Conservation (phyloP, 2,797 vertebrate species). For the Oreochromis grahami region DNA sequence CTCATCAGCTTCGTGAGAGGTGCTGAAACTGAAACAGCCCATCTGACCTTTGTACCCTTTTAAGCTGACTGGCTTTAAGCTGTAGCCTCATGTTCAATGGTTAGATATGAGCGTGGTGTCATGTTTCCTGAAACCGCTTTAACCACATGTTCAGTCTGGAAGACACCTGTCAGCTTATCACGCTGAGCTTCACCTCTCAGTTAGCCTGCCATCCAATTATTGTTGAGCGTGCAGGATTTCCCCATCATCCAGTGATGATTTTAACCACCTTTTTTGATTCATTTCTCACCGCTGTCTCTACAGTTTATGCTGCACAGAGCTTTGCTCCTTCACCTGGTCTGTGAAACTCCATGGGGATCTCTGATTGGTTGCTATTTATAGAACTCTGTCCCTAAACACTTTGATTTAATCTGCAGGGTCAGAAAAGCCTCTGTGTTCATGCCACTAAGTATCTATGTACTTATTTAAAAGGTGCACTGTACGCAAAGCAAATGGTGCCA, state of each 20-base stretch:
- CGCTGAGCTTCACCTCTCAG: background rate
- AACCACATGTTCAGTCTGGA: background rate
- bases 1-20: background rate
- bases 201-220: background rate
- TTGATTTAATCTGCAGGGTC: background rate
- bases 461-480: background rate
- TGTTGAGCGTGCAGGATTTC: background rate
- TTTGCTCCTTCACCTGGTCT: background rate
- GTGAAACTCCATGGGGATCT: background rate
- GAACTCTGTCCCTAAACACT: background rate
- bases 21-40: background rate
- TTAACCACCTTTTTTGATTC: background rate
- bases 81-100: background rate
- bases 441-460: background rate
- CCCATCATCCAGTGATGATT: background rate
- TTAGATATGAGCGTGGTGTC: background rate
- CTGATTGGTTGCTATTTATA: slow-evolving; percentile 3
- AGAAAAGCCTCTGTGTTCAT: background rate
- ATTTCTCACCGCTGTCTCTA: background rate
- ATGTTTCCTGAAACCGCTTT: background rate
- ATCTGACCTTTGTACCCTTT: background rate
- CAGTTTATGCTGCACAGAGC: background rate
- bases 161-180: background rate
- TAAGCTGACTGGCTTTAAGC: background rate
- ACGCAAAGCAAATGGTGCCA: background rate